Base-by-base conservation (phyloP, 2,113 vertebrate genomes). In the Leucopsar rothschildi region DNA sequence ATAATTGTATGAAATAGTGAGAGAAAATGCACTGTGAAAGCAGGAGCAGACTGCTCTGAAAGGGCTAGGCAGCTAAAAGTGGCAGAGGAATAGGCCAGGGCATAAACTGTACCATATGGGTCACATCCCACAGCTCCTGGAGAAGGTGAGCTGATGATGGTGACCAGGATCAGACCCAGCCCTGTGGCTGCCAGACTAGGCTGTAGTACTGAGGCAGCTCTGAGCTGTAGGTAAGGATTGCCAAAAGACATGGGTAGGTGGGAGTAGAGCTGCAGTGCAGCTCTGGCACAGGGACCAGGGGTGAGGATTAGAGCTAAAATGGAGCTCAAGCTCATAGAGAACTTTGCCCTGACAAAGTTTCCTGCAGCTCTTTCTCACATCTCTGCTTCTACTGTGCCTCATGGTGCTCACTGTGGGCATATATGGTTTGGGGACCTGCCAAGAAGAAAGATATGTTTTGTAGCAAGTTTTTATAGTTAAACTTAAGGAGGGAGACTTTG, bases 21-120 rank as follows among this genome's bases (percentile, higher is more conserved):
- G n/a, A 88, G 44, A 57, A 72, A 35, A 52, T 14, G 40, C 15
- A 53, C 1, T 0, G 1, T 28, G 27, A 28, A 85, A 31, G 24
- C 3, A 20, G 40, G 23, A 81, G 37, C 9, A 71, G 21, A 42
- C 13, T 76, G 10, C 24, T 72, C 6, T 72, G 63, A 6, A 57
- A 77, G 37, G 23, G 25, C 7, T 92, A 53, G 10, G 40, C 45
- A 57, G 13, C 11, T n/a, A 44, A 5, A 12, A 13, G 29, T 39
- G 31, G 20, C 6, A 29, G 44, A 20, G 53, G 13, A 28, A 12
- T 50, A 52, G 39, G 23, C 24, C 31, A 44, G 7, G 14, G 14
- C 4, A 28, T 31, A 31, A 81, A 25, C 22, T 1, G 1, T 63
- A 6, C 4, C 10, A 14, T 37, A 1, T 3, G 1, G 53, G 42